Conservation (phyloP, 2,113 vertebrate genomes). For the Periophthalmodon schlosseri region DNA sequence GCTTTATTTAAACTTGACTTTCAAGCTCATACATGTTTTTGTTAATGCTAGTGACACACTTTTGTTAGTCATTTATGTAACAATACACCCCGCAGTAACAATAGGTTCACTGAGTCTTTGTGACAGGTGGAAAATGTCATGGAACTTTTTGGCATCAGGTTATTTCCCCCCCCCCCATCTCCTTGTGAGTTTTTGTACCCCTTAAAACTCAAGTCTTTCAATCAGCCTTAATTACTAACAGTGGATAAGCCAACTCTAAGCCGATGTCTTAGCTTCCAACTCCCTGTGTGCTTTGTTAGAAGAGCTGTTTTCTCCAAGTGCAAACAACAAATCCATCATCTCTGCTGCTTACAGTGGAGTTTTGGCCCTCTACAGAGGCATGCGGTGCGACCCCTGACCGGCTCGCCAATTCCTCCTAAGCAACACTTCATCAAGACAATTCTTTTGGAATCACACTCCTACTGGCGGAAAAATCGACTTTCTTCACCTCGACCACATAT, state of each 20-base stretch:
- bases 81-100: slow-evolving; percentile 25
- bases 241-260: slow-evolving; percentile 9
- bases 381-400: slow-evolving; percentile 22
- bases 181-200: slow-evolving; percentile 3
- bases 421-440: slow-evolving; percentile 36
- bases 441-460: slow-evolving; percentile 14
- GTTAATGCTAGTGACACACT: too few relatives aligned
- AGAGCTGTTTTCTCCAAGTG: slow-evolving; percentile 31
- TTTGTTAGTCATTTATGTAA: too few relatives aligned
- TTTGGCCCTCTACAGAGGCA: slow-evolving; percentile 16
- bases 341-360: slow-evolving; percentile 24
- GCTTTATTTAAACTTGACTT: background rate
- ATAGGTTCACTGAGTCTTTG: too few relatives aligned
- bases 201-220: slow-evolving; percentile 4
- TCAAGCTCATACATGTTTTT: too few relatives aligned
- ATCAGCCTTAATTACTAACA: slow-evolving; percentile 23
- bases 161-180: background rate
- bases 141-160: background rate
- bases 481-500: background rate
- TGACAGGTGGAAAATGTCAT: slow-evolving; percentile 11
- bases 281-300: slow-evolving; percentile 45
- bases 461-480: slow-evolving; percentile 18
- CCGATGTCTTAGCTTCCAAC: slow-evolving; percentile 26
- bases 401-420: slow-evolving; percentile 24
- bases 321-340: slow-evolving; percentile 58